Base-by-base conservation (phyloP, 2,113 vertebrate genomes). In the Chrysochloris asiatica region DNA sequence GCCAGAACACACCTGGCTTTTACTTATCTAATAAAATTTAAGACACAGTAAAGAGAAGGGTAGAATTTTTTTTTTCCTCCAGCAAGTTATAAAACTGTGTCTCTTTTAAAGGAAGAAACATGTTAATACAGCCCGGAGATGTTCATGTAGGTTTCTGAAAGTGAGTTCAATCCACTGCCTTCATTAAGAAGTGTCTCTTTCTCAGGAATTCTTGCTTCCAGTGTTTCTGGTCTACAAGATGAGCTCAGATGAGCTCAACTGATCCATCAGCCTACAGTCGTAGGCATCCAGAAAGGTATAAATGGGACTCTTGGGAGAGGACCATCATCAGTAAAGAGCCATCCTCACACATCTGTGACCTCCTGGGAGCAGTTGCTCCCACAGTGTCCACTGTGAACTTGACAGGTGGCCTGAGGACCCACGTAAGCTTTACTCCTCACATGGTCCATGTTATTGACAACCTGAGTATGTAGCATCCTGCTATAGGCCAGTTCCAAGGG, bases 31-130 rank as follows among this genome's bases (percentile, higher is more conserved):
- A 33, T 38, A 52, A 90, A 86, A 88, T 22, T 75, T 33, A 84
- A 95, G 59, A 86, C 28, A 86, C 36, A 81, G 80, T 50, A 50
- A 43, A 79, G 90, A 88, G 26, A 86, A 80, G 13, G 65, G 19
- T 19, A 33, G 8, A 16, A 48, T 26, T 16, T 78, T 50, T 65
- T 83, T 77, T 43, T 38, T 56, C 82, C 82, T 56, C 30, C 17
- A 89, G 38, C 61, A 77, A 86, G 12, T n/a, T 79, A 67, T 89
- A 88, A 93, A 83, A 86, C 48, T 41, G 56, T 17, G 3, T 43
- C 38, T 86, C 21, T 76, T 65, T 90, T 61, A 84, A 86, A 93
- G 30, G 17, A 88, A 76, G 38, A 75, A 54, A 41, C 24, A 83
- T 93, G 71, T 91, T 76, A 90, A 79, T 28, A 36, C 14, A 69